phyloP scores from a whole-genome alignment of 2,888 invertebrate species.

The Crematogaster levior region DNA sequence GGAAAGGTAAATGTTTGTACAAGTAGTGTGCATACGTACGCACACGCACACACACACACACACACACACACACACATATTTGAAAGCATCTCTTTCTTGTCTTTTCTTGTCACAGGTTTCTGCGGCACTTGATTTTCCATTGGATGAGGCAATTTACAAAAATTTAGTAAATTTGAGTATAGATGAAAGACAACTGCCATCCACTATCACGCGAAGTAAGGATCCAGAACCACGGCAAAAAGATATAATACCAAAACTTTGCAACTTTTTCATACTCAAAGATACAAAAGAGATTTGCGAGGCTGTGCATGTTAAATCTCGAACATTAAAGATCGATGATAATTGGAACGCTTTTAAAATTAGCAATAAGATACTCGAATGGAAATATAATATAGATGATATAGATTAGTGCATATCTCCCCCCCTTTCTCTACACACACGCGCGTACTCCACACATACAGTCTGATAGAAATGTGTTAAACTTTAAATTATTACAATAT shows the following conservation, averaged over 20 bases:
- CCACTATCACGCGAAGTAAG: slow-evolving; percentile 78
- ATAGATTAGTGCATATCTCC: slow-evolving; percentile 26
- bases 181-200: slow-evolving; percentile 79
- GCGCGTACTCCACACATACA: too few relatives aligned
- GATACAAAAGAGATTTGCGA: slow-evolving; percentile 75
- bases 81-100: too few relatives aligned
- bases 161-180: slow-evolving; percentile 79
- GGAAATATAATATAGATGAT: slow-evolving; percentile 77
- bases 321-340: slow-evolving; percentile 71
- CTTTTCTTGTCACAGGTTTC: slow-evolving; percentile 78
- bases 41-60: too few relatives aligned
- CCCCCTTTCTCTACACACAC: too few relatives aligned
- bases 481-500: slow-evolving; percentile 49
- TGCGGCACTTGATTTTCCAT: slow-evolving; percentile 78
- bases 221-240: slow-evolving; percentile 81
- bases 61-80: too few relatives aligned
- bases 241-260: slow-evolving; percentile 78
- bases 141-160: slow-evolving; percentile 79
- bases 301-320: slow-evolving; percentile 68
- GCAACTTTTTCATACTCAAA: slow-evolving; percentile 79
- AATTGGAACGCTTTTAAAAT: slow-evolving; percentile 78
- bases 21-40: neutral
- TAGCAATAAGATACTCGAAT: slow-evolving; percentile 78
- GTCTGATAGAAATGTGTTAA: slow-evolving; percentile 29
- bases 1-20: slow-evolving; percentile 77